phyloP scores from a whole-genome alignment of 2,113 vertebrate species.

The Anas platyrhynchos region DNA sequence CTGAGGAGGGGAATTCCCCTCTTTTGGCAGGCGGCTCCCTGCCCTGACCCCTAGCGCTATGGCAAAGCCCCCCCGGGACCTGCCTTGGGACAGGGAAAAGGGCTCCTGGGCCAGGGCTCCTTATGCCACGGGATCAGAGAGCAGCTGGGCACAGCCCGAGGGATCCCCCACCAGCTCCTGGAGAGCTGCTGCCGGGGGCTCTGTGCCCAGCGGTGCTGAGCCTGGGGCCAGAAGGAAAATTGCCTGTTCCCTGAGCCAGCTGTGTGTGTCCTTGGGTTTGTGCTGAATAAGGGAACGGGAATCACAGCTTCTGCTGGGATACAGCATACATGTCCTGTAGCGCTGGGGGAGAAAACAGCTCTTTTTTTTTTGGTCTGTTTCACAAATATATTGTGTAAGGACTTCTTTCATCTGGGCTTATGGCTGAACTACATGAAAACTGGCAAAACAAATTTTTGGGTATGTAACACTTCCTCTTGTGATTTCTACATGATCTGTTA shows the following conservation, averaged over 20 bases:
- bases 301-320: background rate
- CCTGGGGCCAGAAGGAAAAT: background rate
- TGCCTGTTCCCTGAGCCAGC: background rate
- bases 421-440: background rate
- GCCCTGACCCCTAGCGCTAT: background rate
- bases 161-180: background rate
- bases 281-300: background rate
- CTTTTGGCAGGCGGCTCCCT: background rate
- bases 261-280: background rate
- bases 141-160: background rate
- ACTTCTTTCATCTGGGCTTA: background rate
- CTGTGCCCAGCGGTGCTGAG: background rate
- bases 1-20: background rate
- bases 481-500: background rate
- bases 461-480: fast-evolving
- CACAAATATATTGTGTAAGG: background rate
- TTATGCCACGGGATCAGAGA: background rate
- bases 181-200: background rate
- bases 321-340: background rate
- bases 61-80: background rate
- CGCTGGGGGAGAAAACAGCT: background rate
- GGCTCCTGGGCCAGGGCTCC: background rate
- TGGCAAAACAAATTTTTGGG: background rate
- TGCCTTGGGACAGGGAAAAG: background rate
- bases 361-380: background rate